Evolutionary conservation across 1,140 invertebrate genomes (phyloP), one percentile per base, ranked within the genome.

Genomic region (Pogonomyrmex barbatus): DNA sequence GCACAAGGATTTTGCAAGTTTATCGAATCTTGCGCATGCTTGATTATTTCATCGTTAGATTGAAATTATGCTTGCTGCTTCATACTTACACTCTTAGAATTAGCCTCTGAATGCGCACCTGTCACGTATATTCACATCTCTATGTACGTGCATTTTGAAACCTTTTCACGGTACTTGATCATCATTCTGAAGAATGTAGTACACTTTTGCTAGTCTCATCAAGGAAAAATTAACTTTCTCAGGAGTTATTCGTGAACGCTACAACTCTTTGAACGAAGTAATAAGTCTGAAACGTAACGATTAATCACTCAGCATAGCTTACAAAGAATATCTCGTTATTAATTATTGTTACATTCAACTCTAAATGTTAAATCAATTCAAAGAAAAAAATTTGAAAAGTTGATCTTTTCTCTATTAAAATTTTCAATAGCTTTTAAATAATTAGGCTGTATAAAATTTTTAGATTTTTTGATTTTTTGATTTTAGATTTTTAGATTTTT

Each of bases 151-250:
- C 36, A 36, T 81, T 81, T 71, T 60, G 78, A 70, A 70, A 70
- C 24, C 52, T 50, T 36, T 50, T 14, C 39, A 70, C 62, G 62
- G 0, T 45, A 56, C 50, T 81, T 81, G 63, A 71, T 24, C 65
- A 81, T 81, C 63, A 81, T 81, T 68, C 63, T 6, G 65, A 54
- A 45, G 77, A 81, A 81, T 81, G 65, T 81, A 81, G 39, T 70
- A 60, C 42, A 81, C 36, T 81, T 79, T 70, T 70, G 36, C 42
- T 33, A 24, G 36, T 70, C 77, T 81, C 77, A 17, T 56, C 45
- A 54, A 30, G 50, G 58, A 45, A 78, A 81, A 81, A 71, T 79
- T 79, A 65, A 56, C 58, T 81, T 71, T 45, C 65, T 71, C 78
- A 56, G 52, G 14, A 70, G 63, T 6, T 79, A 30, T 45, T 30